A percentile compares a stretch with the other conserved stretches of the same genome.
These are phyloP conservation scores for Pollenia griseotomentosa DNA, from an alignment of 2,888 invertebrate genomes.

Conservation along the genomic window DNA sequence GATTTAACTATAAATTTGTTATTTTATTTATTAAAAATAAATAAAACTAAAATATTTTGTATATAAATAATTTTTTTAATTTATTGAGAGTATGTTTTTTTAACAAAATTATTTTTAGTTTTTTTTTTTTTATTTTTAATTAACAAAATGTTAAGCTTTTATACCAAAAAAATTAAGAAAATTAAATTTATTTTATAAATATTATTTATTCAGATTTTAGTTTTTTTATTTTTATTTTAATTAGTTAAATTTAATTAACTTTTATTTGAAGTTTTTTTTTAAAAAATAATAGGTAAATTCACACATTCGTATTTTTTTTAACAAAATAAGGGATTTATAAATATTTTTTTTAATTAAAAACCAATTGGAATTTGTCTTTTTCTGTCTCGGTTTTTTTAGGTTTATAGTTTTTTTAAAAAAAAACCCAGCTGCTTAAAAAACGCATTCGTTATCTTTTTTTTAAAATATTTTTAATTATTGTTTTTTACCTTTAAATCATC, in stretches of 20 bases:
- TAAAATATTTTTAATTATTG: not conserved
- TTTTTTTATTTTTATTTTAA: conserved; percentile 37
- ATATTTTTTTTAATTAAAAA: conserved; percentile 43
- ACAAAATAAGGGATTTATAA: conserved; percentile 21
- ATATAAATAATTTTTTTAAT: conserved; percentile 44
- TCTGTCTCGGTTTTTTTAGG: conserved; percentile 21
- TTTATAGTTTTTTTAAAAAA: conserved; percentile 22
- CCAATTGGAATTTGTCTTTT: conserved; percentile 62
- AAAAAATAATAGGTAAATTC: conserved; percentile 56
- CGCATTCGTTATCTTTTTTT: conserved; percentile 23
- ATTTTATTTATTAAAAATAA: conserved; percentile 8
- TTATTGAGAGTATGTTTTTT: conserved; percentile 53
- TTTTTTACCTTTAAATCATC: conserved; percentile 8
- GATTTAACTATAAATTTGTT: not conserved
- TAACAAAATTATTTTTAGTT: conserved; percentile 44
- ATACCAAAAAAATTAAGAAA: conserved; percentile 55
- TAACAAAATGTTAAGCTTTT: conserved; percentile 75
- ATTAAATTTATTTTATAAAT: conserved; percentile 36
- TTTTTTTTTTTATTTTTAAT: conserved; percentile 51
- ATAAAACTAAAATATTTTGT: conserved; percentile 34
- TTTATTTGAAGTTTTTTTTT: conserved; percentile 34
- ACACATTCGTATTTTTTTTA: conserved; percentile 75
- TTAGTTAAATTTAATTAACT: conserved; percentile 11
- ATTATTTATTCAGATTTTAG: conserved; percentile 26
- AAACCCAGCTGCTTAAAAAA: conserved; percentile 40